Percentiles rank a stretch among this genome's conserved stretches.
These are phyloP conservation scores for Lordiphosa clarofinis DNA, from an alignment of 1,140 invertebrate species.

Conservation along the genomic window DNA sequence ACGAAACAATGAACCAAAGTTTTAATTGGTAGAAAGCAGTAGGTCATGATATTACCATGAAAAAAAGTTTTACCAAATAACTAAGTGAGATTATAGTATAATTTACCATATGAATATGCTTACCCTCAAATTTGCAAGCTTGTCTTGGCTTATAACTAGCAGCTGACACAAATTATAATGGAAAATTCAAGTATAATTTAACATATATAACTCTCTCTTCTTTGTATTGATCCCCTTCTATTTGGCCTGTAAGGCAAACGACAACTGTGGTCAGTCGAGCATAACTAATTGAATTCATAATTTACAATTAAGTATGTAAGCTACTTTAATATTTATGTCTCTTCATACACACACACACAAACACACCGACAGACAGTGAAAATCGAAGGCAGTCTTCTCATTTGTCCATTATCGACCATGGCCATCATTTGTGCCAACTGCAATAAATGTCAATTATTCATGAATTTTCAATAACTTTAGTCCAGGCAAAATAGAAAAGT, in stretches of 20 bases:
- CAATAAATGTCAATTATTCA: conserved; percentile 78
- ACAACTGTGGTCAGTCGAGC: conserved; percentile 34
- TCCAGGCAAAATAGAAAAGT: conserved; percentile 66
- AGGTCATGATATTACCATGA: too few relatives aligned
- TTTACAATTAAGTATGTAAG: conserved; percentile 75
- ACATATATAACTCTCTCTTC: conserved; percentile 1
- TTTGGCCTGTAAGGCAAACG: conserved; percentile 18
- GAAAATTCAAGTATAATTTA: too few relatives aligned
- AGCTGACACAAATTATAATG: too few relatives aligned
- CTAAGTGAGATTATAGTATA: too few relatives aligned
- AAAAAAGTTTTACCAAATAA: too few relatives aligned
- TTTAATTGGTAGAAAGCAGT: too few relatives aligned
- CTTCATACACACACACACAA: conserved; percentile 40
- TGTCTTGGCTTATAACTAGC: too few relatives aligned
- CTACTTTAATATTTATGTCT: conserved; percentile 76
- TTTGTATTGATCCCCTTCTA: background rate
- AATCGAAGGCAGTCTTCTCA: conserved; percentile 3
- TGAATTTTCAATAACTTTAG: conserved; percentile 75
- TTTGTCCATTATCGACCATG: conserved; percentile 69
- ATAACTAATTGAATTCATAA: conserved; percentile 75
- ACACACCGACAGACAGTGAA: conserved; percentile 10
- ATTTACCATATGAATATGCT: too few relatives aligned
- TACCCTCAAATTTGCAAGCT: too few relatives aligned
- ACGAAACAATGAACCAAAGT: too few relatives aligned
- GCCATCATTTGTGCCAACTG: conserved; percentile 73